These are phyloP conservation scores for Siniperca knerii DNA, from an alignment of 2,113 vertebrate genomes.

Conservation along the genomic window DNA sequence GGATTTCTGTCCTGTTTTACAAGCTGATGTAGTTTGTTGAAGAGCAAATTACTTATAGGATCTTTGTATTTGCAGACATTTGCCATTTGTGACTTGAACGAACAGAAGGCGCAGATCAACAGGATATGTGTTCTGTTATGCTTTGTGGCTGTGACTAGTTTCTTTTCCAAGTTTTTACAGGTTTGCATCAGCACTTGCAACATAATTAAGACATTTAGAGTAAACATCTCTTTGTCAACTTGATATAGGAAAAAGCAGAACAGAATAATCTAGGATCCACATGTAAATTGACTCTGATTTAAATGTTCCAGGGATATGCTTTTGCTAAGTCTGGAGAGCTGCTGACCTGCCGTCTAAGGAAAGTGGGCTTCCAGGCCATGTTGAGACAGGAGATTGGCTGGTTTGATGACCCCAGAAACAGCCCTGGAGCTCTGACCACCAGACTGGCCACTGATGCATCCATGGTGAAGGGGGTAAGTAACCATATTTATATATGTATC, in stretches of 20 bases:
- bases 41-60: neutral
- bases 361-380: slow-evolving; percentile 85
- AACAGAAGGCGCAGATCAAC: slow-evolving; percentile 79
- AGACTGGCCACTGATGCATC: slow-evolving; percentile 86
- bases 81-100: slow-evolving; percentile 69
- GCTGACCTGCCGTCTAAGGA: slow-evolving; percentile 84
- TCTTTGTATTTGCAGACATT: slow-evolving; percentile 78
- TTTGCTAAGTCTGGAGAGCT: slow-evolving; percentile 87
- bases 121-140: slow-evolving; percentile 82
- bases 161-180: slow-evolving; percentile 85
- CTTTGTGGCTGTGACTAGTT: slow-evolving; percentile 76
- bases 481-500: neutral
- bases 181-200: slow-evolving; percentile 57
- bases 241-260: neutral
- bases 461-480: slow-evolving; percentile 84
- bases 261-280: neutral
- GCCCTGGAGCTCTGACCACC: slow-evolving; percentile 85
- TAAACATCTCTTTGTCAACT: neutral
- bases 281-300: neutral
- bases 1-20: neutral
- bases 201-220: neutral
- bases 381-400: slow-evolving; percentile 84
- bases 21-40: neutral
- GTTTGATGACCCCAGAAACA: slow-evolving; percentile 85
- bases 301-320: slow-evolving; percentile 76